Percentiles rank a stretch among this genome's conserved stretches.
Evolutionary conservation across 1,140 invertebrate genomes (phyloP).

Genomic region (Macrobrachium nipponense): DNA sequence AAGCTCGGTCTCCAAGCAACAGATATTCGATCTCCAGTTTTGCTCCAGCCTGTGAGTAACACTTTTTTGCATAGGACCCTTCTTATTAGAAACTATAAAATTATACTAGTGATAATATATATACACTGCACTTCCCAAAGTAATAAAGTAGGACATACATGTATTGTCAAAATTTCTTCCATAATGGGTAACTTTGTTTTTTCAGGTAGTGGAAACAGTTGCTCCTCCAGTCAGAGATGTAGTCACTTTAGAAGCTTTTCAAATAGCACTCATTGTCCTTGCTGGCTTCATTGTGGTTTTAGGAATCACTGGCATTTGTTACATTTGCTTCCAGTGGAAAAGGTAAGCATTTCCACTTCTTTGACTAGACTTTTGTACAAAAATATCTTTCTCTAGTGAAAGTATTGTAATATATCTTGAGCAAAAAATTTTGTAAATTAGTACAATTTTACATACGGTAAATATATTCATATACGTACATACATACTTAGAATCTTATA

Average conservation of each 20-base stretch:
- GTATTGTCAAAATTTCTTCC: no score
- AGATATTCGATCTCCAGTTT: constrained; percentile 39
- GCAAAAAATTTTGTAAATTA: no score
- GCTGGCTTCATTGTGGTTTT: constrained; percentile 88
- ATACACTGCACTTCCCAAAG: no score
- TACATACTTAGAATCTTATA: no score
- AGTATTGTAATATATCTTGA: no score
- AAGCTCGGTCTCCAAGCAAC: constrained; percentile 19
- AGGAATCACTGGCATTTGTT: constrained; percentile 86
- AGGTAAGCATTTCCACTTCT: constrained; percentile 74
- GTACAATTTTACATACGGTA: no score
- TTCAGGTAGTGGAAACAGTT: constrained; percentile 21
- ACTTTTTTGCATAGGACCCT: no score
- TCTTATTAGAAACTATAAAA: neutral
- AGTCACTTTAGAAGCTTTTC: constrained; percentile 76
- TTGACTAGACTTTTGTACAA: no score
- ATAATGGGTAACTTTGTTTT: neutral
- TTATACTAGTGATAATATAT: neutral
- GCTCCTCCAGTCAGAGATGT: neutral
- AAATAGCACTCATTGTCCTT: constrained; percentile 86
- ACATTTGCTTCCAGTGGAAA: constrained; percentile 92
- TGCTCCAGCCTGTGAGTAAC: constrained; percentile 39
- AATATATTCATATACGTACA: no score
- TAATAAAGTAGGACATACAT: no score
- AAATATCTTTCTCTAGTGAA: no score